Evolutionary conservation across 2,797 vertebrate genomes (phyloP).

Genomic region (Phrynocephalus vlangalii): DNA sequence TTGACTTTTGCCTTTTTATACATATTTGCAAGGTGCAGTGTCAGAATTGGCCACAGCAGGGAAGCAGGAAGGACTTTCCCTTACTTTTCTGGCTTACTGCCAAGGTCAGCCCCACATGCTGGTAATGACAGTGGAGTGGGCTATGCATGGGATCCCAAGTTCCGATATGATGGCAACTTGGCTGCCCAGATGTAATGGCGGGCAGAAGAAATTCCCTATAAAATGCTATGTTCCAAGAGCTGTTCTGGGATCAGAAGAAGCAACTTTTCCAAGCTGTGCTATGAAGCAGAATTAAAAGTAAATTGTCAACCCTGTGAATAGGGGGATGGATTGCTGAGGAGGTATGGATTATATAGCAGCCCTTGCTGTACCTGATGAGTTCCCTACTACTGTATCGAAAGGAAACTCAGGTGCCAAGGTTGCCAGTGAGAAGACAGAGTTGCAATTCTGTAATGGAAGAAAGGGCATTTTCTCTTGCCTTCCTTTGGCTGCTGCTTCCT

Average conservation of each 20-base stretch:
- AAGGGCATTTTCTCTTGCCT: background rate
- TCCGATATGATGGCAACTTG: too few species aligned
- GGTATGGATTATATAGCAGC: conserved; percentile 50
- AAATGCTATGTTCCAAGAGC: too few species aligned
- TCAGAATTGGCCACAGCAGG: background rate
- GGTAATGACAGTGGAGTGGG: too few species aligned
- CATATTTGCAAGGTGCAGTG: too few species aligned
- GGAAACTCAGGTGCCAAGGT: background rate
- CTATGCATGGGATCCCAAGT: too few species aligned
- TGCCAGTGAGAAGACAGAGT: background rate
- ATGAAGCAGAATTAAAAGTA: conserved; percentile 31
- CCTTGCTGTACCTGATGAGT: conserved; percentile 50
- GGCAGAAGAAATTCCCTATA: too few species aligned
- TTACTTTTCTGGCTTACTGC: too few species aligned
- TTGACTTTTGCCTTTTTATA: too few species aligned
- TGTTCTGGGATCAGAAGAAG: background rate
- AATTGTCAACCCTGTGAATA: conserved; percentile 30
- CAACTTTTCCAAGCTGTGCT: conserved; percentile 13
- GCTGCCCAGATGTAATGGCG: too few species aligned
- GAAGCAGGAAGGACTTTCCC: background rate
- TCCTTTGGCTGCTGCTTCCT: background rate
- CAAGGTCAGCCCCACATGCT: too few species aligned
- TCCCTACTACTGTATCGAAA: conserved; percentile 41
- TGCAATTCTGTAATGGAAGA: background rate
- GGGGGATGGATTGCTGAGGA: conserved; percentile 35